phyloP scores from a whole-genome alignment of 2,888 invertebrate species.

The Unio pictorum region DNA sequence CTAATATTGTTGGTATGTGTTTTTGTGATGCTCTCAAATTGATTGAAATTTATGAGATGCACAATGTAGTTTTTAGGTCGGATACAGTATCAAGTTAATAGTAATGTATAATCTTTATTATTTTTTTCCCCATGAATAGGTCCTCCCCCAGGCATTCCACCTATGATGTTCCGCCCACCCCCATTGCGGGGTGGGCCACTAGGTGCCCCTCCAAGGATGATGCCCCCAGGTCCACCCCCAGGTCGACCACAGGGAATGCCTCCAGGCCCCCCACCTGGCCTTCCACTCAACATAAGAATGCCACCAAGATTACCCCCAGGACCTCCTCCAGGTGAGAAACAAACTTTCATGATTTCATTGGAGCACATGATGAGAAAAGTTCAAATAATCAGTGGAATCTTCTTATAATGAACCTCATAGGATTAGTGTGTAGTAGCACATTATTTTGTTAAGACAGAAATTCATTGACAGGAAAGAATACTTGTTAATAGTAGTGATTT shows the following conservation, averaged over 20 bases:
- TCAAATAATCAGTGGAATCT: too few species aligned
- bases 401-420: too few species aligned
- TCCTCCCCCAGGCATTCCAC: slow-evolving; percentile 75
- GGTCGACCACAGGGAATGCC: slow-evolving; percentile 68
- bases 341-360: too few species aligned
- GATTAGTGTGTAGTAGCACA: too few species aligned
- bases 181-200: slow-evolving; percentile 56
- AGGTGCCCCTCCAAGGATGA: slow-evolving; percentile 64
- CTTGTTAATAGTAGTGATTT: too few species aligned
- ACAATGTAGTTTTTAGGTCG: background rate
- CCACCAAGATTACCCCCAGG: slow-evolving; percentile 74
- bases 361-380: too few species aligned
- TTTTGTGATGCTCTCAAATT: too few species aligned
- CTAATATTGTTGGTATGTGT: too few species aligned
- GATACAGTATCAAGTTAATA: background rate
- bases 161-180: slow-evolving; percentile 70
- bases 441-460: too few species aligned
- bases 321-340: slow-evolving; percentile 75
- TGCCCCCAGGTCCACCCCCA: slow-evolving; percentile 70
- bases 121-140: slow-evolving; percentile 53
- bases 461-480: too few species aligned
- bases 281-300: slow-evolving; percentile 63
- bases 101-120: background rate
- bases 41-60: too few species aligned
- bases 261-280: slow-evolving; percentile 68